phyloP scores from a whole-genome alignment of 2,797 vertebrate genomes.

The Liasis olivaceus region DNA sequence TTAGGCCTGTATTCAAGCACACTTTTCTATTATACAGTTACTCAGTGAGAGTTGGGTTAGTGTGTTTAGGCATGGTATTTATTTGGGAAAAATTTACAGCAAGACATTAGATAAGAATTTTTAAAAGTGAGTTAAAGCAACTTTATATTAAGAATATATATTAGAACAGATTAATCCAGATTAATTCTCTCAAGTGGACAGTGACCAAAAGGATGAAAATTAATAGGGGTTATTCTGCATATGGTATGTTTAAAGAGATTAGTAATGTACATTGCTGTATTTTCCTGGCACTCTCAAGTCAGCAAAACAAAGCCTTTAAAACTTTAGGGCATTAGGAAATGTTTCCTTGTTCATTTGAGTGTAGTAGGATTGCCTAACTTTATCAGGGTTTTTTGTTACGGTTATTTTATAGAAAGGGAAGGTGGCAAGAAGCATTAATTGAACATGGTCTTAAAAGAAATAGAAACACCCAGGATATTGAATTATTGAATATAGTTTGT shows the following conservation, averaged over 20 bases:
- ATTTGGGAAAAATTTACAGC: background rate
- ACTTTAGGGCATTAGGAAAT: conserved; percentile 25
- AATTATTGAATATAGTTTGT: background rate
- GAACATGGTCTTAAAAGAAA: background rate
- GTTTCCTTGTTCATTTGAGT: background rate
- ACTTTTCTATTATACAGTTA: background rate
- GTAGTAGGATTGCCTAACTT: background rate
- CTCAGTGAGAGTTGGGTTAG: background rate
- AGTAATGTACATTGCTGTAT: accelerated
- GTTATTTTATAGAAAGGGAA: background rate
- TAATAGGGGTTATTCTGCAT: background rate
- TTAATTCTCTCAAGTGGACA: conserved; percentile 11
- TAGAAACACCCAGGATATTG: background rate
- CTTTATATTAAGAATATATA: background rate
- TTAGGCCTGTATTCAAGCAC: background rate
- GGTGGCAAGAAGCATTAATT: background rate
- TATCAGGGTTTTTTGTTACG: background rate
- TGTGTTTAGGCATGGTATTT: background rate
- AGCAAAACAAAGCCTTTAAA: background rate
- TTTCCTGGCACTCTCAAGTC: background rate
- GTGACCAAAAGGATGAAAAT: conserved; percentile 1
- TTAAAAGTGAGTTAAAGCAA: background rate
- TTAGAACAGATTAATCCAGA: conserved; percentile 5
- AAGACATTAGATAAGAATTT: background rate
- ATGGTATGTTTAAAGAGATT: conserved; percentile 11